Evolutionary conservation across 1,140 invertebrate species (phyloP), one percentile per base, ranked within the genome.

Genomic region (Lordiphosa collinella): DNA sequence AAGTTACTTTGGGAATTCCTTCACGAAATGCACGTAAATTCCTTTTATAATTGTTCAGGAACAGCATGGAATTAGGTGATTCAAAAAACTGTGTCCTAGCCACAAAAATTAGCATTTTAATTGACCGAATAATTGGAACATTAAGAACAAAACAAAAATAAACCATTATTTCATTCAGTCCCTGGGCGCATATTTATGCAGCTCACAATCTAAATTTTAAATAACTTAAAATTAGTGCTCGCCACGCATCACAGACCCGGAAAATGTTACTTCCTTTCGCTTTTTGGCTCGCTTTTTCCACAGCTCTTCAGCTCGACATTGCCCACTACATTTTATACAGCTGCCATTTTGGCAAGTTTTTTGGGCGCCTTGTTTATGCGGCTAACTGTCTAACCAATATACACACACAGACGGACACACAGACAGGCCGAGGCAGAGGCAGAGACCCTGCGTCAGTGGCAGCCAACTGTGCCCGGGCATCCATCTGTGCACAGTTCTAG

Each of bases 281-380:
- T 22, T 40, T 16, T 14, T 41, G 18, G 47, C 46, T 48, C 44
- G 16, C 60, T 52, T 57, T 56, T n/a, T 40, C 61, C 62, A 32
- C 58, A 29, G 37, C 51, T 74, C 71, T 72, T 76, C 76, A 76
- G 63, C 70, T 85, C 79, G 74, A 78, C 80, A 80, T 85, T 84
- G 71, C 62, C 73, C 73, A 69, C 78, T 69, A 72, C 68, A 84
- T 69, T 85, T 73, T 82, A 56, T 79, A 69, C 25, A 29, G 25
- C 25, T 29, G 25, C 25, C 25, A 29, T 47, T 64, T 62, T 54
- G 41, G 38, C 9, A 6, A 13, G 18, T 32, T 72, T 40, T 55
- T 41, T 29, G 49, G 76, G 56, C 56, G 80, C 59, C 78, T 82
- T 82, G 74, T 82, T 82, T 84, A 84, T 84, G 78, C 72, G 78